phyloP scores from a whole-genome alignment of 2,113 vertebrate species.

The Clinocottus analis region DNA sequence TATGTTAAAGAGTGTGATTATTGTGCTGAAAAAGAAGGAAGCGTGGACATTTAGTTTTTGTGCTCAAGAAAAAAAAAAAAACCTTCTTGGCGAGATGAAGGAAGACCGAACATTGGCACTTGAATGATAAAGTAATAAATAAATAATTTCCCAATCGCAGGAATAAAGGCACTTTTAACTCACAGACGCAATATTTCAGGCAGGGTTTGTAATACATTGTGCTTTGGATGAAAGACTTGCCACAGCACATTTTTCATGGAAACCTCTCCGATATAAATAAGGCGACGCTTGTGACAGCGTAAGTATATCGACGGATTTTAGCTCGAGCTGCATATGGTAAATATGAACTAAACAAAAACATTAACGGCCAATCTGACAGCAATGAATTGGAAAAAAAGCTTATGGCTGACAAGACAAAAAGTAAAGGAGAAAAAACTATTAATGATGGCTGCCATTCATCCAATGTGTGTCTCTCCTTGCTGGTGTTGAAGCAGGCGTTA shows the following conservation, averaged over 20 bases:
- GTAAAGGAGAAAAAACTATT: not conserved
- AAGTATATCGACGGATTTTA: constrained; percentile 29
- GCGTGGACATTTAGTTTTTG: constrained; percentile 40
- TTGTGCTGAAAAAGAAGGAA: constrained; percentile 12
- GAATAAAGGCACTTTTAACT: constrained; percentile 69
- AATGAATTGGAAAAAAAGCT: constrained; percentile 18
- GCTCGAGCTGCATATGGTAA: not conserved
- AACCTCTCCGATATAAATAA: constrained; percentile 1
- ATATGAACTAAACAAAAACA: constrained; percentile 14
- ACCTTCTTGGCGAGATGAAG: constrained; percentile 39
- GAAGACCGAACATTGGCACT: constrained; percentile 67
- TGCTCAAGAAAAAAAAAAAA: constrained; percentile 41
- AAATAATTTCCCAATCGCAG: constrained; percentile 57
- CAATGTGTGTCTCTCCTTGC: constrained; percentile 49
- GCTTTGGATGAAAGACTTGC: constrained; percentile 33
- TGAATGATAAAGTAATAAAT: constrained; percentile 68
- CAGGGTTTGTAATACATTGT: constrained; percentile 56
- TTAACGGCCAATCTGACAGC: constrained; percentile 19
- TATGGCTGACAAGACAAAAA: not conserved
- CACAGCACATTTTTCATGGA: constrained; percentile 18
- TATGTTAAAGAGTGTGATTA: constrained; percentile 11
- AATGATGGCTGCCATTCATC: constrained; percentile 35
- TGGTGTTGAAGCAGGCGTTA: constrained; percentile 57
- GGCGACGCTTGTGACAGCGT: not conserved
- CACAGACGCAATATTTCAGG: constrained; percentile 40